phyloP scores from a whole-genome alignment of 2,113 vertebrate genomes.

The Gnathonemus echidnorhynchus region DNA sequence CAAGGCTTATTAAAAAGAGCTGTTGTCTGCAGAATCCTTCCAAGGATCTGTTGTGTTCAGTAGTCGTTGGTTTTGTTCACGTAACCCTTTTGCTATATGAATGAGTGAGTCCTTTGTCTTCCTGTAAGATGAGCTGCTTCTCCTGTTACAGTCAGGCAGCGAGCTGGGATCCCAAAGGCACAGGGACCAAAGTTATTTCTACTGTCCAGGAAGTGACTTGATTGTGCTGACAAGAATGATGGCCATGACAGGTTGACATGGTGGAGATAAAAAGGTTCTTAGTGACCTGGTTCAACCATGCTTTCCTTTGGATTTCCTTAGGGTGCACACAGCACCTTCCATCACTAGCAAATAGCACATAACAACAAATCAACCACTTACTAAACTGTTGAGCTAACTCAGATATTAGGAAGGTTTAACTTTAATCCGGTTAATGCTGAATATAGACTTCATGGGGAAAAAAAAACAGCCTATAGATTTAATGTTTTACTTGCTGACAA shows the following conservation, averaged over 20 bases:
- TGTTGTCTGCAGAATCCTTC: neutral
- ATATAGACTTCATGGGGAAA: neutral
- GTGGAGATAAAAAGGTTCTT: neutral
- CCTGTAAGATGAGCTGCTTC: neutral
- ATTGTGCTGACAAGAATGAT: neutral
- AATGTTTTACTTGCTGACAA: neutral
- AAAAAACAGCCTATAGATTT: neutral
- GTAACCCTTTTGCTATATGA: neutral
- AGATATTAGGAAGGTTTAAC: neutral
- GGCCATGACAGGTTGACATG: neutral
- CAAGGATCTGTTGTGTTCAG: neutral
- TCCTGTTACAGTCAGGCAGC: neutral
- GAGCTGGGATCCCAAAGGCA: neutral
- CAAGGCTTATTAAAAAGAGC: neutral
- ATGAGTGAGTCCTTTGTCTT: neutral
- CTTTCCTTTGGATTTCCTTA: neutral
- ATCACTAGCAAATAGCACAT: neutral
- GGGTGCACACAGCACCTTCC: neutral
- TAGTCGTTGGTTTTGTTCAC: neutral
- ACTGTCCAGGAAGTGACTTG: slow-evolving; percentile 5
- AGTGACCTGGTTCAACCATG: neutral
- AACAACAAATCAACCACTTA: neutral
- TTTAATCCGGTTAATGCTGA: neutral
- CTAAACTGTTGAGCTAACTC: neutral
- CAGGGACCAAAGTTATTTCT: neutral